These are phyloP conservation scores for Sciurus niger DNA, from an alignment of 2,113 vertebrate species.

Conservation along the genomic window DNA sequence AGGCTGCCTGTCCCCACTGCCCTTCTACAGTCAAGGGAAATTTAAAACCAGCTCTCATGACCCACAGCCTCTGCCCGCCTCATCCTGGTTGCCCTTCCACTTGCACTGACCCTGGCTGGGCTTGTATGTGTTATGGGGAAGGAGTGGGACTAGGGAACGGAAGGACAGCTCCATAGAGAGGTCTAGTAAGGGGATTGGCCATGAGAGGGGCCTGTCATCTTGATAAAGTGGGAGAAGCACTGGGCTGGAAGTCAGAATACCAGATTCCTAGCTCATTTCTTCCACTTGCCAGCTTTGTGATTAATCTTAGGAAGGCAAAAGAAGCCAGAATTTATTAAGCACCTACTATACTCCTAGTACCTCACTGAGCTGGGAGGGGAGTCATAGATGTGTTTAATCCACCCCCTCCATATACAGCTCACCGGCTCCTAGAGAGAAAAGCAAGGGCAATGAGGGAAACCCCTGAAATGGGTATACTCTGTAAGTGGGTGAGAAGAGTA, in stretches of 20 bases:
- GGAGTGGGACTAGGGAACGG: too few species aligned
- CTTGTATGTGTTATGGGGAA: neutral
- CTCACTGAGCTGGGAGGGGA: neutral
- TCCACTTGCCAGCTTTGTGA: neutral
- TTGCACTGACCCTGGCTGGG: neutral
- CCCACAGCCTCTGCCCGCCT: neutral
- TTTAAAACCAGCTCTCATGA: neutral
- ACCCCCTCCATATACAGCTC: neutral
- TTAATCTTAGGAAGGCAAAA: neutral
- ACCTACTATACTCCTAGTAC: neutral
- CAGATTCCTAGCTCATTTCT: neutral
- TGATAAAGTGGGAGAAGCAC: neutral
- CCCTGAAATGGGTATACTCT: neutral
- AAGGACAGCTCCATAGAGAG: neutral
- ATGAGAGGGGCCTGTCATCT: neutral
- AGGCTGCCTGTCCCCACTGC: neutral
- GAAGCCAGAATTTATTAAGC: neutral
- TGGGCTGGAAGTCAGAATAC: neutral
- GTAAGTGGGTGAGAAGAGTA: neutral
- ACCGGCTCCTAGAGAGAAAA: neutral
- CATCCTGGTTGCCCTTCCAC: neutral
- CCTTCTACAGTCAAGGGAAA: neutral
- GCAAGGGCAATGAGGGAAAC: neutral
- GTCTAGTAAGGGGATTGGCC: neutral
- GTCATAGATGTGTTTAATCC: neutral